phyloP scores from a whole-genome alignment of 2,113 vertebrate species.

The Capra hircus region DNA sequence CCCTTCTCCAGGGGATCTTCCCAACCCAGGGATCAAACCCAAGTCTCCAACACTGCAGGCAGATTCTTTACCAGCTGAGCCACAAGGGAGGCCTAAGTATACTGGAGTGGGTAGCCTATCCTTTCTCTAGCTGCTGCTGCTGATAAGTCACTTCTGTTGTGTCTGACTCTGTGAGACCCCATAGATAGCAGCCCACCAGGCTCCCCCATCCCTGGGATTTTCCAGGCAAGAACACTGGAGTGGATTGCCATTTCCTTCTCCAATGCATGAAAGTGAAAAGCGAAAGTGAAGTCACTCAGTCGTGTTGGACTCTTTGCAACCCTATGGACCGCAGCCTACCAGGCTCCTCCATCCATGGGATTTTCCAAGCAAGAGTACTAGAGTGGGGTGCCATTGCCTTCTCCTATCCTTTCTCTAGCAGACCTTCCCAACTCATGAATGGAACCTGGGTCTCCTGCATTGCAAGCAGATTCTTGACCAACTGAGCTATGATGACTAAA shows the following conservation, averaged over 20 bases:
- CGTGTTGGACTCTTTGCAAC: fast-evolving
- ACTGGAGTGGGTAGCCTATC: neutral
- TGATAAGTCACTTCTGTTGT: too few species aligned
- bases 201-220: too few species aligned
- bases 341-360: too few species aligned
- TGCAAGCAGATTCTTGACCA: neutral
- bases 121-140: neutral
- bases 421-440: neutral
- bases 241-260: too few species aligned
- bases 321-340: too few species aligned
- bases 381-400: neutral
- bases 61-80: neutral
- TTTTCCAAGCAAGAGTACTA: neutral
- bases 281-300: too few species aligned
- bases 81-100: neutral
- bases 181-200: too few species aligned
- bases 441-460: neutral
- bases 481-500: neutral
- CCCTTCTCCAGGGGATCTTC: neutral
- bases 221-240: too few species aligned
- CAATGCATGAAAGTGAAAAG: too few species aligned
- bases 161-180: too few species aligned
- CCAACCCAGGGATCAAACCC: neutral
- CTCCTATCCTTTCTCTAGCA: neutral
- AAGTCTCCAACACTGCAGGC: neutral